Base-by-base conservation (phyloP, 1,140 invertebrate genomes). In the Mesaphorura yosii region DNA sequence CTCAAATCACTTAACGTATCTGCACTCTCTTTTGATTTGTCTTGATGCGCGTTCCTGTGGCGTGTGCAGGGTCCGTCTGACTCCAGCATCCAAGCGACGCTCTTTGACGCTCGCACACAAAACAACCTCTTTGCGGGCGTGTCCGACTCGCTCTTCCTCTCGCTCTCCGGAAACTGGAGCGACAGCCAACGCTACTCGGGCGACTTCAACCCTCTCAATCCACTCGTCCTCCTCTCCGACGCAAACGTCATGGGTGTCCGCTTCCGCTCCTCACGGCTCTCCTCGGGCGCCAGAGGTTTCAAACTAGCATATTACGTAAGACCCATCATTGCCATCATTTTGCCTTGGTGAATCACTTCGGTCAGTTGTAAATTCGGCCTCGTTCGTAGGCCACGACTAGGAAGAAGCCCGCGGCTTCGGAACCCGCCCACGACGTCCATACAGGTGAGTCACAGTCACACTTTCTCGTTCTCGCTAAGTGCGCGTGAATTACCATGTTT, bases 101-200 rank as follows among this genome's bases (percentile, higher is more conserved):
- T 51, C 26, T 42, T 51, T 17, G 49, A 51, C 23, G n/a, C 44
- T 2, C n/a, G 37, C 17, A 42, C 37, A n/a, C 17, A 42, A 51
- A 51, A 37, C 26, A 22, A 26, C 3, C n/a, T 37, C 4, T 27
- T 41, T 2, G 12, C 27, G 15, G 49, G 26, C n/a, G 20, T 25
- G 19, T 23, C 39, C 2, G 49, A 51, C 27, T 41, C 49, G 19
- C 39, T 51, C 5, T 51, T 27, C 23, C 39, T 51, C 14, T 39
- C 49, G 3, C n/a, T 42, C 6, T 23, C 20, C 31, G 49, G 49
- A 27, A 42, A 51, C 17, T 51, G 49, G 49, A 38, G n/a, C 10
- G 40, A 51, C 12, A 42, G 17, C 17, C 49, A 51, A 25, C 41
- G 49, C 39, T 51, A 42, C 22, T 51, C 49, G n/a, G 49, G 49